These are phyloP conservation scores for Micromesistius poutassou DNA, from an alignment of 2,797 vertebrate species.

Conservation along the genomic window DNA sequence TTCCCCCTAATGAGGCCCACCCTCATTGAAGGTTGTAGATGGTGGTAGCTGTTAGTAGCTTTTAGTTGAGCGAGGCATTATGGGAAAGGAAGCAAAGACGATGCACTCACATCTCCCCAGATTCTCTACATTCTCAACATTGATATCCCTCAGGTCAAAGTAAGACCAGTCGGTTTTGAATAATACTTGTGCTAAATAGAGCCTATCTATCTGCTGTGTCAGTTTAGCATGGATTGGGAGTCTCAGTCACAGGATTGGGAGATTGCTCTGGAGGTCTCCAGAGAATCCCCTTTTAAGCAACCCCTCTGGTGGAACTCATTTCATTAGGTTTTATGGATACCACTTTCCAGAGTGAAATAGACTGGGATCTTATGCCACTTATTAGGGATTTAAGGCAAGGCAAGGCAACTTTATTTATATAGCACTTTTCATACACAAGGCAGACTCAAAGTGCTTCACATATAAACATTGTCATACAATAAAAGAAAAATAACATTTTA, in stretches of 20 bases:
- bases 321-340: conserved; percentile 10
- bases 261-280: not conserved
- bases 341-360: conserved; percentile 3
- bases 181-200: not conserved
- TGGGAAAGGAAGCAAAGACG: not conserved
- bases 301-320: not conserved
- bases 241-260: not conserved
- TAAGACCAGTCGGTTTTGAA: not conserved
- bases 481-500: no score
- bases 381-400: no score
- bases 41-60: not conserved
- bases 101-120: not conserved
- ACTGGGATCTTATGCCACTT: not conserved
- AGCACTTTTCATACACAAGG: no score
- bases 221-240: not conserved
- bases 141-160: not conserved
- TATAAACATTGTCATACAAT: no score
- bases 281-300: not conserved
- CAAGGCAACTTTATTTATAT: no score
- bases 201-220: not conserved
- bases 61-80: not conserved
- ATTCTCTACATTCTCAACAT: not conserved
- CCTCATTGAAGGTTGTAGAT: conserved; percentile 5
- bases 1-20: conserved; percentile 1
- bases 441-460: no score